Evolutionary conservation across 1,140 invertebrate species (phyloP).

Genomic region (Uloborus diversus): DNA sequence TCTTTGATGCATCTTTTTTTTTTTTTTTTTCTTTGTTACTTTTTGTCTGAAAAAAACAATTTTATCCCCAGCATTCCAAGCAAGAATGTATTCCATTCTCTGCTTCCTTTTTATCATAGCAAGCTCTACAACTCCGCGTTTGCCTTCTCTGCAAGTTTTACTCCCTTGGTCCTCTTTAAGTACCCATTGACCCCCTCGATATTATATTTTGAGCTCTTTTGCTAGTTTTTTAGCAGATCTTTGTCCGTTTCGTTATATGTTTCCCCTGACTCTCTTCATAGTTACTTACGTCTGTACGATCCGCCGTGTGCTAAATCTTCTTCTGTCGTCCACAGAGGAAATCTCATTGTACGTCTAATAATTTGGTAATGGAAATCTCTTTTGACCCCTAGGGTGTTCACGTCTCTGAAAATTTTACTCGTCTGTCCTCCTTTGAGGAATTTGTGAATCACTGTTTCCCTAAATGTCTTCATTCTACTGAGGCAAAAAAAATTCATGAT

Average conservation of each 20-base stretch:
- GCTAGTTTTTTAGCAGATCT: background rate
- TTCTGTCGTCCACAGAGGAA: background rate
- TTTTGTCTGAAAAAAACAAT: too few species aligned
- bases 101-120: too few species aligned
- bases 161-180: too few species aligned
- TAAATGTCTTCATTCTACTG: background rate
- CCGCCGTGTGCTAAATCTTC: background rate
- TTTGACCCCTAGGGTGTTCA: background rate
- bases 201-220: background rate
- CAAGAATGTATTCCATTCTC: too few species aligned
- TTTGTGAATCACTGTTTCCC: background rate
- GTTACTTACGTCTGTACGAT: background rate
- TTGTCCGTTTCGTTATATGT: background rate
- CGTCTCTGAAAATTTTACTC: background rate
- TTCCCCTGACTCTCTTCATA: background rate
- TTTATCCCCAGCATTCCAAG: too few species aligned
- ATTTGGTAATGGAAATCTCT: background rate
- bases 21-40: too few species aligned
- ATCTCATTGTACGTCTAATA: background rate
- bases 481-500: background rate
- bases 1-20: too few species aligned
- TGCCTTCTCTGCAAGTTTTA: too few species aligned
- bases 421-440: background rate
- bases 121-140: too few species aligned
- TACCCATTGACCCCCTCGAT: too few species aligned